Conservation (phyloP, 1,140 invertebrate species). For the Saccostrea cuccullata region DNA sequence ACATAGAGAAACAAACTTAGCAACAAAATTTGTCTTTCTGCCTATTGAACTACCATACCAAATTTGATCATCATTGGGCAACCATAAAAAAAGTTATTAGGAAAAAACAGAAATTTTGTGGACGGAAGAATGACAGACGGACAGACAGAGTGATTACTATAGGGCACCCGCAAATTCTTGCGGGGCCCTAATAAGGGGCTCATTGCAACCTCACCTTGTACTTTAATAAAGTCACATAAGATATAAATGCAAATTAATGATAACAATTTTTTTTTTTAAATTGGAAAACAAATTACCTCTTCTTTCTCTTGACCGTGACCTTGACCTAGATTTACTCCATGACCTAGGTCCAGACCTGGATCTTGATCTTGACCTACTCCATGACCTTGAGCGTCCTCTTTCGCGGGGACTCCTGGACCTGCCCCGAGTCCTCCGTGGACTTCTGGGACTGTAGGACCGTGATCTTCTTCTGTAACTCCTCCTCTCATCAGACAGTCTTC, state of each 20-base stretch:
- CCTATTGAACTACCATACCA: no score
- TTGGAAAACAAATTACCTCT: not conserved
- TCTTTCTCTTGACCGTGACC: slow-evolving; percentile 44
- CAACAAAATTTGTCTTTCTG: no score
- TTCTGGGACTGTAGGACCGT: slow-evolving; percentile 65
- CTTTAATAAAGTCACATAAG: no score
- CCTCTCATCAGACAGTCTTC: slow-evolving; percentile 46
- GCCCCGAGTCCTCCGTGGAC: slow-evolving; percentile 54
- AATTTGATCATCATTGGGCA: no score
- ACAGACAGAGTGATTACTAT: no score
- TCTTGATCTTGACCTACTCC: slow-evolving; percentile 57
- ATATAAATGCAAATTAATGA: not conserved
- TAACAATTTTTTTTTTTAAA: not conserved
- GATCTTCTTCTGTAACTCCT: slow-evolving; percentile 60
- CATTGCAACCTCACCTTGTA: no score
- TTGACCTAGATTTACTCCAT: slow-evolving; percentile 63
- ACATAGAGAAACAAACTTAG: no score
- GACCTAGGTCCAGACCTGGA: slow-evolving; percentile 67
- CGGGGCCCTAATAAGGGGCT: no score
- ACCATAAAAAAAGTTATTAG: no score
- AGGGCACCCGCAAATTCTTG: no score
- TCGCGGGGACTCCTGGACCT: slow-evolving; percentile 56
- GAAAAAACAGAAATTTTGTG: no score
- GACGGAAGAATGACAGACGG: no score
- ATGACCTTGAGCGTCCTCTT: slow-evolving; percentile 54